A percentile compares a stretch with the other conserved stretches of the same genome.
Evolutionary conservation across 2,113 vertebrate species (phyloP).

Genomic region (Pithys albifrons): DNA sequence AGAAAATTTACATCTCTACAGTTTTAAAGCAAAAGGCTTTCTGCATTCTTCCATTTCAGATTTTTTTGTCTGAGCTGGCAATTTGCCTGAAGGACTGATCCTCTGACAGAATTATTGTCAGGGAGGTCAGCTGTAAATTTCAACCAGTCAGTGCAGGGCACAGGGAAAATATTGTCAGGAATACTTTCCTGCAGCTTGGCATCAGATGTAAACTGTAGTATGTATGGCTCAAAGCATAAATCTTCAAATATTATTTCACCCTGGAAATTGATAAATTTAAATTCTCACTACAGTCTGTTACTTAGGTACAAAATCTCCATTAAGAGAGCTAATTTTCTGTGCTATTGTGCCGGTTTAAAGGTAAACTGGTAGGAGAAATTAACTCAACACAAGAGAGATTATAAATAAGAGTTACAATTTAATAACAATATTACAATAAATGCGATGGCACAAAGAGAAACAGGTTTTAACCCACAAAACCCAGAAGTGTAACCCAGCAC

Average conservation of each 20-base stretch:
- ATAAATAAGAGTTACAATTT: too few relatives aligned
- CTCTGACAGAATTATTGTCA: conserved; percentile 42
- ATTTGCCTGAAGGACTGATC: conserved; percentile 6
- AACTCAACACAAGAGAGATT: too few relatives aligned
- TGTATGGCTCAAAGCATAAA: background rate
- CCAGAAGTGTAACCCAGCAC: too few relatives aligned
- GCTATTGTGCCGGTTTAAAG: background rate
- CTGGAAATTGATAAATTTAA: background rate
- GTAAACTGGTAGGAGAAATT: too few relatives aligned
- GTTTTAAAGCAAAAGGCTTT: conserved; percentile 1
- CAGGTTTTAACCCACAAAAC: too few relatives aligned
- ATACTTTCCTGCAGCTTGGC: conserved; percentile 30
- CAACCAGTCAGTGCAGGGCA: conserved; percentile 12
- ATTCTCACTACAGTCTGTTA: background rate
- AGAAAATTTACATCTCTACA: conserved; percentile 32
- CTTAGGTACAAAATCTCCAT: background rate
- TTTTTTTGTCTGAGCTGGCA: conserved; percentile 41
- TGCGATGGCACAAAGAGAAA: too few relatives aligned
- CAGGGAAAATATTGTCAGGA: conserved; percentile 31
- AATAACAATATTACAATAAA: too few relatives aligned
- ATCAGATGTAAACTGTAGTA: conserved; percentile 5
- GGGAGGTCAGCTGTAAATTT: conserved; percentile 51
- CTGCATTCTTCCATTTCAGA: conserved; percentile 17
- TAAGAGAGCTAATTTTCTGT: background rate
- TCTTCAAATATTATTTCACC: conserved; percentile 22